These are phyloP conservation scores for Serilophus lunatus DNA, from an alignment of 2,113 vertebrate genomes.

Conservation along the genomic window DNA sequence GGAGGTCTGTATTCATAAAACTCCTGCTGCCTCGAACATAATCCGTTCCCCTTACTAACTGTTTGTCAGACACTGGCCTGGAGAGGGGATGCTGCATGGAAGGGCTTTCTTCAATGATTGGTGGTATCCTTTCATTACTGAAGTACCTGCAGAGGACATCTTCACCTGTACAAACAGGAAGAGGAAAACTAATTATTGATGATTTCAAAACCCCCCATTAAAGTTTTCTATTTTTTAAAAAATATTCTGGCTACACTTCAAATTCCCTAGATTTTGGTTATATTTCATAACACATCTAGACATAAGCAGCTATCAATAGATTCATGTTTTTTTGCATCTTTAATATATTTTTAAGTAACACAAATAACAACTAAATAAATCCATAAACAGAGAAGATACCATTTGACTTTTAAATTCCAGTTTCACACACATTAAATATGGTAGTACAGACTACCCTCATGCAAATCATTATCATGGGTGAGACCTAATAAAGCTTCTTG, in stretches of 20 bases:
- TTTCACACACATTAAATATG: neutral
- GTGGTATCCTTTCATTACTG: slow-evolving; percentile 91
- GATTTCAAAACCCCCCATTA: neutral
- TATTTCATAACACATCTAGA: neutral
- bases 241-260: neutral
- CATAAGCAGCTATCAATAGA: neutral
- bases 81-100: slow-evolving; percentile 73
- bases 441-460: neutral
- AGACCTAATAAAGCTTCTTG: neutral
- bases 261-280: neutral
- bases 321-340: neutral
- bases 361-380: neutral
- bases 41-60: slow-evolving; percentile 84
- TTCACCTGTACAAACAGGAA: slow-evolving; percentile 71
- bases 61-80: slow-evolving; percentile 74
- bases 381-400: neutral
- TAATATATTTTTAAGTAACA: neutral
- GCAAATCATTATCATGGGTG: neutral
- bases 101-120: slow-evolving; percentile 84
- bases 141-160: slow-evolving; percentile 84
- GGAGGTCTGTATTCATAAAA: slow-evolving; percentile 82
- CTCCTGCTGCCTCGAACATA: slow-evolving; percentile 88
- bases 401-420: neutral
- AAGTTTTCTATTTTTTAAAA: neutral
- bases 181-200: neutral